phyloP scores from a whole-genome alignment of 2,113 vertebrate species.

The Tretioscincus oriximinensis region DNA sequence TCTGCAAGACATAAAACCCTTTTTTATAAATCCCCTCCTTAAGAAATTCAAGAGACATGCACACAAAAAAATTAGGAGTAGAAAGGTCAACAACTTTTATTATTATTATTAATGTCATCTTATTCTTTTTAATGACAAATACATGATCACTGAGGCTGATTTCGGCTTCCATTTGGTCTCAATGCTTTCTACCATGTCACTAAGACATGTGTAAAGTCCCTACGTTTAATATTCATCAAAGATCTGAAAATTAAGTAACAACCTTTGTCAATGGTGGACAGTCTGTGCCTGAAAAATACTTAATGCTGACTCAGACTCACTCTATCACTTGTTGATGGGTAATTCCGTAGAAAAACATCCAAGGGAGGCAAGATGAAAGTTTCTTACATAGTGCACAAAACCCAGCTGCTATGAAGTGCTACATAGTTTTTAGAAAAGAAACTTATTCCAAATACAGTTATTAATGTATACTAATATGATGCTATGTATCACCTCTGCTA shows the following conservation, averaged over 20 bases:
- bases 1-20: conserved; percentile 85
- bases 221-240: conserved; percentile 54
- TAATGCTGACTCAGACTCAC: neutral
- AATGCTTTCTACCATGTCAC: conserved; percentile 39
- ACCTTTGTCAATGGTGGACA: conserved; percentile 36
- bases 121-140: conserved; percentile 70
- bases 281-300: neutral
- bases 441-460: neutral
- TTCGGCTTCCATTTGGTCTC: conserved; percentile 67
- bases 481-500: neutral
- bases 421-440: neutral
- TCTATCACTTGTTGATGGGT: neutral
- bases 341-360: neutral
- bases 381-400: no score
- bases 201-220: conserved; percentile 32
- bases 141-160: conserved; percentile 60
- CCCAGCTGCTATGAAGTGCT: neutral
- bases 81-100: conserved; percentile 74
- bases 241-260: conserved; percentile 41
- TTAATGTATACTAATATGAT: neutral
- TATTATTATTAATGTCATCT: conserved; percentile 75
- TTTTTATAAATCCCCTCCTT: conserved; percentile 82
- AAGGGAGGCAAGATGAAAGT: no score
- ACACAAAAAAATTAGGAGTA: conserved; percentile 66
- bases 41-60: conserved; percentile 79